Evolutionary conservation across 1,140 invertebrate species (phyloP), one percentile per base, ranked within the genome.

Genomic region (Achroia grisella): DNA sequence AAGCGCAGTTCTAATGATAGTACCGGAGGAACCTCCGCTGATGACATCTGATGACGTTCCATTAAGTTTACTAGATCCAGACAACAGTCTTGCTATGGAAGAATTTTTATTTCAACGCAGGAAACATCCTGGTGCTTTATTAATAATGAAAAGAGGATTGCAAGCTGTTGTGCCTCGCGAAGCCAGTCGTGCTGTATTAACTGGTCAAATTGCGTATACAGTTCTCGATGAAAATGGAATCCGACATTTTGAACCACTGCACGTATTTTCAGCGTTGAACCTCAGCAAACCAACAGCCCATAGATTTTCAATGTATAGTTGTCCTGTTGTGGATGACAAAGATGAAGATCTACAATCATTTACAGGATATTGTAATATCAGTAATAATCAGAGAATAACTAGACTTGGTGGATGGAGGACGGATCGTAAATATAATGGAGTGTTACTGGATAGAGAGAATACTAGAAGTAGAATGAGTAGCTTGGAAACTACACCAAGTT

Each of bases 111-210:
- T 91, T 50, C 87, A 88, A 54, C 86, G 88, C 42, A 89, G 81
- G 52, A 88, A 88, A 37, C 87, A 88, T 52, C 17, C 17, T 1
- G 86, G 89, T 0, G 90, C 91, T 1, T 87, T 93, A 28, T 88
- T 95, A 63, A 93, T 94, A 32, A 88, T 93, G 46, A 93, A 94
- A 45, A 90, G 91, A 62, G 91, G 91, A 10, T 60, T 93, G n/a
- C 92, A 94, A 67, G 91, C 91, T 0, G 91, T 95, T 1, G 89
- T 95, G 11, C 93, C 93, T 0, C 87, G 91, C 31, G 92, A 94
- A 70, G 91, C 91, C 0, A 89, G 92, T 31, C 87, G 91, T 13
- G 89, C 89, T 11, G 92, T 95, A 6, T 74, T 94, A 4, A 92
- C 91, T 1, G 93, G 93, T 10, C 87, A 93, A 74, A 89, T 93